These are phyloP conservation scores for Rhipidura dahli DNA, from an alignment of 2,113 vertebrate genomes.

Conservation along the genomic window DNA sequence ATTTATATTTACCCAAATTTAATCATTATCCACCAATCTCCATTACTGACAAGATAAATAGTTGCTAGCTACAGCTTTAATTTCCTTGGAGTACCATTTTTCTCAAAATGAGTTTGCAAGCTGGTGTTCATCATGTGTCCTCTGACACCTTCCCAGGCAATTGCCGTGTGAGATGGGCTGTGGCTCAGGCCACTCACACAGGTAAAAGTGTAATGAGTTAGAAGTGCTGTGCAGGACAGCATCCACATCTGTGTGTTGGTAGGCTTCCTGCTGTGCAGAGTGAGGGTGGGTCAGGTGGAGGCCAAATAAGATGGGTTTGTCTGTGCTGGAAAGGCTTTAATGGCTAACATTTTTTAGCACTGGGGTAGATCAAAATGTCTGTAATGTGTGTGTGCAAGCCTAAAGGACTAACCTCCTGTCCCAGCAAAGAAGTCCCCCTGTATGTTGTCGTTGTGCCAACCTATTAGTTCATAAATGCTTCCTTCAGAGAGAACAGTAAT, in stretches of 20 bases:
- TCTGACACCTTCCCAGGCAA: not conserved
- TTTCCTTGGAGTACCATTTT: not conserved
- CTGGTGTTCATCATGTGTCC: not conserved
- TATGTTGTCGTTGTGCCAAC: accelerated
- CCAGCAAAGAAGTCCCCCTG: not conserved
- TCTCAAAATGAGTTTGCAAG: not conserved
- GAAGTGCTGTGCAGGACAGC: not conserved
- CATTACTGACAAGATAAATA: not conserved
- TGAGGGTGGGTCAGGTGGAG: not conserved
- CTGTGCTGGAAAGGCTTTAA: not conserved
- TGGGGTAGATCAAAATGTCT: not conserved
- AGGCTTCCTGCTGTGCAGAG: not conserved
- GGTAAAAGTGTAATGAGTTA: not conserved
- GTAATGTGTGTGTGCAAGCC: not conserved
- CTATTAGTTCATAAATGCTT: not conserved
- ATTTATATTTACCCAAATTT: not conserved
- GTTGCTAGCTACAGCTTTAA: not conserved
- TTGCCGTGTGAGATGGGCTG: not conserved
- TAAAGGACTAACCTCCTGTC: not conserved
- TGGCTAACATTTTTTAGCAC: not conserved
- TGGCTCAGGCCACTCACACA: not conserved
- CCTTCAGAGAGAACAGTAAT: not conserved
- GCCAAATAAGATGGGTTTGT: not conserved
- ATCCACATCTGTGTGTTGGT: accelerated
- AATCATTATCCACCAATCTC: not conserved